Evolutionary conservation across 2,888 invertebrate species (phyloP).

Genomic region (Rhaphigaster nebulosa): DNA sequence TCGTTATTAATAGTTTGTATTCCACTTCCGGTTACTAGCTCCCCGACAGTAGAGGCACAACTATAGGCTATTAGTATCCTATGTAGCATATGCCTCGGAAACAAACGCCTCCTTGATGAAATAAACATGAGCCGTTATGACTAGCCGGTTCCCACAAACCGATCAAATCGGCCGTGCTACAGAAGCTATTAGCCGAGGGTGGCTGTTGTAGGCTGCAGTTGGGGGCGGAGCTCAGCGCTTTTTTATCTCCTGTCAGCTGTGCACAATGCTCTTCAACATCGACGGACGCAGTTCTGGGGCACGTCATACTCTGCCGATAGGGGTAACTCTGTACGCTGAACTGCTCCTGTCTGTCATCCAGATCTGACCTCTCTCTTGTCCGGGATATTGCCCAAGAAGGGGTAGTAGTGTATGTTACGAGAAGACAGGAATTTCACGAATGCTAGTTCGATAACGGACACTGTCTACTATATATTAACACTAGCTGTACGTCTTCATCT

Average conservation of each 20-base stretch:
- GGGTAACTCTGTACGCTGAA: neutral
- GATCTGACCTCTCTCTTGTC: neutral
- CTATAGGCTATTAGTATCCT: neutral
- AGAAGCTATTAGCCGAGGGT: neutral
- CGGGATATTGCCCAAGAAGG: neutral
- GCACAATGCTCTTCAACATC: conserved; percentile 32
- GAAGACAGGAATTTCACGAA: neutral
- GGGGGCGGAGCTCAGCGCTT: neutral
- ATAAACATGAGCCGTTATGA: conserved; percentile 26
- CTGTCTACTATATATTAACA: too few relatives aligned
- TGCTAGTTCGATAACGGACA: too few relatives aligned
- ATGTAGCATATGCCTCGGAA: conserved; percentile 32
- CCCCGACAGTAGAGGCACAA: neutral
- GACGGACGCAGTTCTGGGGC: neutral
- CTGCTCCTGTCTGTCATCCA: conserved; percentile 1
- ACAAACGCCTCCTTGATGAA: conserved; percentile 39
- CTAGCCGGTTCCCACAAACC: conserved; percentile 5
- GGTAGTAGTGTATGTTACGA: neutral
- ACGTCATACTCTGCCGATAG: neutral
- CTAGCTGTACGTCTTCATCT: too few relatives aligned
- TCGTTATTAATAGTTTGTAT: neutral
- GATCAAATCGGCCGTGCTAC: conserved; percentile 37
- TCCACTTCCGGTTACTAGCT: neutral
- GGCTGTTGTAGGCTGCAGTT: neutral
- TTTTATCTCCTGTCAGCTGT: conserved; percentile 37